A percentile compares a stretch with the other conserved stretches of the same genome.
Evolutionary conservation across 1,140 invertebrate species (phyloP).

Genomic region (Pogonus chalceus): DNA sequence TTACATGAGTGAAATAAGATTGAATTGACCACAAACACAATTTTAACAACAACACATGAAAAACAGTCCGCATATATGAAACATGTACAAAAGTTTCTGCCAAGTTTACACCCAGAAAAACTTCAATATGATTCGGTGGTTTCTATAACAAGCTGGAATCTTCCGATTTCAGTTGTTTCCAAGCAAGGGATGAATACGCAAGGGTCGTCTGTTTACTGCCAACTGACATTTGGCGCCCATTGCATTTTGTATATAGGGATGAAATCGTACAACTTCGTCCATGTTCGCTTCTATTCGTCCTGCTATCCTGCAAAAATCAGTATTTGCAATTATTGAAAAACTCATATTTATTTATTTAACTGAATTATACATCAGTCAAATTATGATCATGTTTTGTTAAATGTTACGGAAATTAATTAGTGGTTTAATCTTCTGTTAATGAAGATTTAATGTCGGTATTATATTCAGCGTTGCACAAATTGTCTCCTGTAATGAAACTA

Average conservation of each 20-base stretch:
- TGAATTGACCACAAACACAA: too few relatives aligned
- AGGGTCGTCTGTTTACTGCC: background rate
- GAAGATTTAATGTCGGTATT: too few relatives aligned
- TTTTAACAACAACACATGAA: background rate
- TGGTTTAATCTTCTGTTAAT: background rate
- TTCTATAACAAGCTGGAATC: background rate
- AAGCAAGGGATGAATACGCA: too few relatives aligned
- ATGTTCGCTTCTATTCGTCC: background rate
- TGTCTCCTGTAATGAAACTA: too few relatives aligned
- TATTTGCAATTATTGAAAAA: background rate
- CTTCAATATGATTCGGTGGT: background rate
- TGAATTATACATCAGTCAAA: background rate
- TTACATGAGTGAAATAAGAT: too few relatives aligned
- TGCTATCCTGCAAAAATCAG: background rate
- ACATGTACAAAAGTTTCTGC: background rate
- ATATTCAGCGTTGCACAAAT: too few relatives aligned
- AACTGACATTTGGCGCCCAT: constrained; percentile 3
- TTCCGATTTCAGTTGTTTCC: too few relatives aligned
- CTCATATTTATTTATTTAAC: background rate
- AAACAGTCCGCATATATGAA: background rate
- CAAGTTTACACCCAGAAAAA: background rate
- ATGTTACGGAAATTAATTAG: background rate
- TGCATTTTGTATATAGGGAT: constrained; percentile 2
- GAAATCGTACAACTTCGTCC: background rate
- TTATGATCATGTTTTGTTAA: background rate